Evolutionary conservation across 2,797 vertebrate species (phyloP), one percentile per base, ranked within the genome.

Genomic region (Pseudomugil tenellus): DNA sequence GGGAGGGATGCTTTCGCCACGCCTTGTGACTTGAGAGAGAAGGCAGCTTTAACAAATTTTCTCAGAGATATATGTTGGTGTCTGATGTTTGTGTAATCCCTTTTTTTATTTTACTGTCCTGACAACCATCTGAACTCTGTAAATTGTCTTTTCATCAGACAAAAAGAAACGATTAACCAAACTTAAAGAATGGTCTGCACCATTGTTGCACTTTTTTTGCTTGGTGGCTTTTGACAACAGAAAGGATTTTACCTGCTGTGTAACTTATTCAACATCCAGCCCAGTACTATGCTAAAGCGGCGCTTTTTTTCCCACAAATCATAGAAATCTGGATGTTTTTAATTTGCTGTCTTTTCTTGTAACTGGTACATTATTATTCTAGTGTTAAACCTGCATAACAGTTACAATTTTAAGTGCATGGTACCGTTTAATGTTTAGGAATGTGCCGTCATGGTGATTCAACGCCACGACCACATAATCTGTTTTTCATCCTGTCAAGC

Each of bases 201-300:
- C 93, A 90, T 92, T 91, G 91, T 94, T 95, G 93, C 94, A 95
- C 94, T 94, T 94, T 94, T 89, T 89, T 90, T 92, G 85, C 89
- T 91, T 93, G 83, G 84, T 93, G 89, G 89, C 89, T 91, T 92
- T 93, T 87, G 89, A 90, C 90, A 86, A 88, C 77, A 86, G 91
- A 81, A 89, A 88, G 87, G 87, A 84, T 92, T 89, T 86, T 94
- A 92, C 90, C 92, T 94, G 91, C 93, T 93, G 90, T 93, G 90
- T 93, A 94, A 94, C 89, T 92, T 94, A 94, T 94, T 94, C 89
- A 90, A 70, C 84, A 90, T 93, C 90, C 86, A 88, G 89, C 88
- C 91, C 82, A 89, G 84, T 83, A 93, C 81, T 89, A 82, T 87
- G 86, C 68, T 82, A 79, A 87, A 76, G 89, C 91, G 86, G 86